Percentiles rank a stretch among this genome's conserved stretches.
phyloP scores from a whole-genome alignment of 92 coral and sea anemone genomes.

The Porites lobata region DNA sequence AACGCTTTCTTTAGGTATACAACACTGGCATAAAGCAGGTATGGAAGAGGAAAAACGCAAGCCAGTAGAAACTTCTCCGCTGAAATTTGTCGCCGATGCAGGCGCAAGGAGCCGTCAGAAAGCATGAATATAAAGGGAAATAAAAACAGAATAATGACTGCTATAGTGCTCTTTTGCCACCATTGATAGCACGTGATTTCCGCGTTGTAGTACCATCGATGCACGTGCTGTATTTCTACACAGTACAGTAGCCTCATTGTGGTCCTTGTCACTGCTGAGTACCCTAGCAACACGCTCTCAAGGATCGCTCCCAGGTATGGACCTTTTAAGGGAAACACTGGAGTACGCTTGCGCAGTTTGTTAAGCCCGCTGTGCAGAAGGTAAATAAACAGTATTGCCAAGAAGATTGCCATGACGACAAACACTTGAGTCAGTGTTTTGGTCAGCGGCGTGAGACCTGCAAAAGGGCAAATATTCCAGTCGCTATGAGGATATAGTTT shows the following conservation, averaged over 20 bases:
- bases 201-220: slow-evolving; percentile 56
- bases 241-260: slow-evolving; percentile 54
- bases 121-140: slow-evolving; percentile 52
- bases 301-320: slow-evolving; percentile 70
- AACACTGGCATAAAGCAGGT: slow-evolving; percentile 12
- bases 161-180: slow-evolving; percentile 43
- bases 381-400: slow-evolving; percentile 27
- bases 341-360: slow-evolving; percentile 22
- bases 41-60: slow-evolving; percentile 50
- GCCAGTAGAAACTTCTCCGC: slow-evolving; percentile 32
- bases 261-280: slow-evolving; percentile 45
- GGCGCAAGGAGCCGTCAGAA: slow-evolving; percentile 31
- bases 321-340: slow-evolving; percentile 36
- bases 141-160: slow-evolving; percentile 1
- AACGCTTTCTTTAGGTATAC: neutral
- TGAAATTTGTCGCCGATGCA: slow-evolving; percentile 43
- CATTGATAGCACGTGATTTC: slow-evolving; percentile 44
- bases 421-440: slow-evolving; percentile 34
- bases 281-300: slow-evolving; percentile 61
- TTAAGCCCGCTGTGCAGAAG: slow-evolving; percentile 46
- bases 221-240: slow-evolving; percentile 36
- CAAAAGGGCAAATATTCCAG: slow-evolving; percentile 56
- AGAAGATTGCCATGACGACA: neutral
- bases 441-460: slow-evolving; percentile 35
- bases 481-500: slow-evolving; percentile 1